Conservation (phyloP, 2,113 vertebrate genomes). For the Ophiodon elongatus region DNA sequence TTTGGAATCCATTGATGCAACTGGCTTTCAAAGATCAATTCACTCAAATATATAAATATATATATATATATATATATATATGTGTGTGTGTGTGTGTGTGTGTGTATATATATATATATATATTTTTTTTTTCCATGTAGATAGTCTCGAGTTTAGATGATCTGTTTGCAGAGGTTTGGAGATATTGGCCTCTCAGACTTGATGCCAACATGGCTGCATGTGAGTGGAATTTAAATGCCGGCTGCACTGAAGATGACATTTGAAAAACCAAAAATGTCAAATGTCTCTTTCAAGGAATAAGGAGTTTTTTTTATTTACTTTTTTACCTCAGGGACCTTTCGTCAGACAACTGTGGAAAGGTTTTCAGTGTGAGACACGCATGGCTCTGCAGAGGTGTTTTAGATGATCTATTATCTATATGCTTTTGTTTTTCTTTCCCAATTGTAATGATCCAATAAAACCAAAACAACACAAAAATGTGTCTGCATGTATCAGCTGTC, state of each 20-base stretch:
- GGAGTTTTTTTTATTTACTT: background rate
- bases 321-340: background rate
- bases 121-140: background rate
- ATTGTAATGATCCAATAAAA: background rate
- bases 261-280: constrained; percentile 37
- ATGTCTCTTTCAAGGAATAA: constrained; percentile 25
- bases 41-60: background rate
- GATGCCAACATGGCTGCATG: background rate
- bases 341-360: background rate
- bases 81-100: background rate
- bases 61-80: background rate
- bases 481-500: background rate
- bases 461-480: background rate
- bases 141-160: too few species aligned
- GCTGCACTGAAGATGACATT: constrained; percentile 28
- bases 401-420: background rate
- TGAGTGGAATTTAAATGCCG: constrained; percentile 5
- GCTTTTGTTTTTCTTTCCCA: background rate
- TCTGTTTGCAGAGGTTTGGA: background rate
- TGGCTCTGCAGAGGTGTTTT: too few species aligned
- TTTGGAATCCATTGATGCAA: background rate
- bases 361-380: background rate
- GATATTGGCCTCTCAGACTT: background rate
- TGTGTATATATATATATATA: background rate
- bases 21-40: background rate